A percentile compares a stretch with the other conserved stretches of the same genome.
Evolutionary conservation across 2,888 invertebrate species (phyloP).

Genomic region (Eucera pruinosa): DNA sequence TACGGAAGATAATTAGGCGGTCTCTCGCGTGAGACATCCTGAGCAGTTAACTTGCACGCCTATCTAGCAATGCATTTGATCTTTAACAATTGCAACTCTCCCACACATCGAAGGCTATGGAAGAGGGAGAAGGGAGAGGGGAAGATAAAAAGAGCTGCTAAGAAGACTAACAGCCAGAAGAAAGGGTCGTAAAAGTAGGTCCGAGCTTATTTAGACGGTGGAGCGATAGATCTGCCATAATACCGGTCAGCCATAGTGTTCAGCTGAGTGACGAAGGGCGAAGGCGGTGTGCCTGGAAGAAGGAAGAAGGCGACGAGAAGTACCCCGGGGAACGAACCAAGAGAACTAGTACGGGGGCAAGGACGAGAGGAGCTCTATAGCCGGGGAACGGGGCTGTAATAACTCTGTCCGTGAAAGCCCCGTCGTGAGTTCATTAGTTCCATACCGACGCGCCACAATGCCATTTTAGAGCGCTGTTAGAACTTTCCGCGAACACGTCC

Average conservation of each 20-base stretch:
- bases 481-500: constrained; percentile 61
- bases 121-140: not conserved
- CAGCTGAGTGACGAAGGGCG: constrained; percentile 43
- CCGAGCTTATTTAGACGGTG: constrained; percentile 53
- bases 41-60: no score
- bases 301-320: constrained; percentile 52
- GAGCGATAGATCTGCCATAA: constrained; percentile 59
- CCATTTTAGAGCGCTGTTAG: constrained; percentile 76
- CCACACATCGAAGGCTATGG: not conserved
- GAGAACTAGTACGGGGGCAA: constrained; percentile 40
- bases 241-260: constrained; percentile 34
- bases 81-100: not conserved
- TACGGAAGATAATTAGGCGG: no score
- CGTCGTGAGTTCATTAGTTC: constrained; percentile 81
- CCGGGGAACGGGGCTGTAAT: constrained; percentile 70
- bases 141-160: constrained; percentile 31
- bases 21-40: no score
- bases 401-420: constrained; percentile 80
- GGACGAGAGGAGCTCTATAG: constrained; percentile 45
- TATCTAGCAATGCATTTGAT: no score
- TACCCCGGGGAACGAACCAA: constrained; percentile 36
- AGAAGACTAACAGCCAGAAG: constrained; percentile 29
- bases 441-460: constrained; percentile 79
- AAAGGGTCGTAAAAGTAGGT: constrained; percentile 57
- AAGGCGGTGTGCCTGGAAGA: constrained; percentile 34